Base-by-base conservation (phyloP, 2,797 vertebrate genomes). In the Phataginus tetradactyla region DNA sequence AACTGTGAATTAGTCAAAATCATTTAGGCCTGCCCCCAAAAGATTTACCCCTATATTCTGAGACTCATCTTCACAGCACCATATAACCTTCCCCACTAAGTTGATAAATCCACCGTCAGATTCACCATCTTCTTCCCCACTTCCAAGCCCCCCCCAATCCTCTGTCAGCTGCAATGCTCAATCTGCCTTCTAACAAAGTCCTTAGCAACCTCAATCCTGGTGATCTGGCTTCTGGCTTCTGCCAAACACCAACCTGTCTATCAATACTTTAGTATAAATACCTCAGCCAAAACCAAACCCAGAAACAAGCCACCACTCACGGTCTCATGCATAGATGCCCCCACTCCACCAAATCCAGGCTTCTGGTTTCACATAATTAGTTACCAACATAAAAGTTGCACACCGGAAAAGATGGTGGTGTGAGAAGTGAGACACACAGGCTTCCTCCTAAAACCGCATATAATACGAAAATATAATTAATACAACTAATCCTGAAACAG, bases 211-310 rank as follows among this genome's bases (percentile, higher is more conserved):
- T 23, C 21, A 13, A 32, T 59, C 45, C 83, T 55, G 57, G 68
- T 29, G 29, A 68, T 39, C 23, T 45, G 25, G 37, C 64, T 72
- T 91, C 42, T 69, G 14, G 51, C 53, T 78, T 8, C 10, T 25
- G 72, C 61, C 49, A 72, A 80, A 69, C 5, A 78, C 45, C 86
- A 71, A 88, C 29, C 57, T 72, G 11, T 32, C 51, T 37, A 3
- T 32, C 2, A 14, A 86, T n/a, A 93, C 55, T 75, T 86, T 63
- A 55, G 55, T 85, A 34, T 59, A 32, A 69, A 69, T 25, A 63
- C 39, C 57, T 92, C 37, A 8, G 37, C 68, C 85, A 83, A 96
- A 83, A 86, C 63, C 69, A 91, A 93, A 79, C 29, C 25, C 25
- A 85, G 59, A 71, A 1, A 14, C 51, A 81, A 85, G 77, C 15